These are phyloP conservation scores for Dasypus novemcinctus DNA, from an alignment of 2,113 vertebrate genomes.

Conservation along the genomic window DNA sequence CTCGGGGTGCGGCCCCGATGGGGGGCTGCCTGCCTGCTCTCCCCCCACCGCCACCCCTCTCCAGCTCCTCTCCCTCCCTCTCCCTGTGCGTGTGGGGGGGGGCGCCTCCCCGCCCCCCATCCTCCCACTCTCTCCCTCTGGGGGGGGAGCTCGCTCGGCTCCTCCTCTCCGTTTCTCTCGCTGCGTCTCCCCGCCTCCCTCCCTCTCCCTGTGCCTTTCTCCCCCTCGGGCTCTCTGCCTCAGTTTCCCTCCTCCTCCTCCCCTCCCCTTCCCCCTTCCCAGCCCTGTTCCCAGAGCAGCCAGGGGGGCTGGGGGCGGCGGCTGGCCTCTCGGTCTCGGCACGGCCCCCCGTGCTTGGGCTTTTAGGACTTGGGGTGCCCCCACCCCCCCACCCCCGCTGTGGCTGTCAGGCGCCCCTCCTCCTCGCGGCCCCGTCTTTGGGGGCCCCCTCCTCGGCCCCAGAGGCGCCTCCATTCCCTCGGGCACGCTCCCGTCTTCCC, in stretches of 20 bases:
- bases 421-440: neutral
- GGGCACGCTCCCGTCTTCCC: neutral
- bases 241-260: too few relatives aligned
- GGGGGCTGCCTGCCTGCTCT: neutral
- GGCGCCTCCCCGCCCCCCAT: neutral
- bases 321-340: neutral
- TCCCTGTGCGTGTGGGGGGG: neutral
- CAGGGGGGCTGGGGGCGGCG: neutral
- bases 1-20: neutral
- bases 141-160: neutral
- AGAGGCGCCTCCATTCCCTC: neutral
- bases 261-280: fast-evolving
- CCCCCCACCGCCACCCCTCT: neutral
- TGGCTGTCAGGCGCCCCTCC: neutral
- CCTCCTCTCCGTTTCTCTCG: neutral
- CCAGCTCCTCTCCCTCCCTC: neutral
- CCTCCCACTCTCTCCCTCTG: neutral
- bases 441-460: neutral
- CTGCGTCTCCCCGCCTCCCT: neutral
- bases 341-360: too few relatives aligned
- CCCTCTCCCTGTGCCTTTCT: too few relatives aligned
- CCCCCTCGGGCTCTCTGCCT: too few relatives aligned
- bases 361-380: neutral
- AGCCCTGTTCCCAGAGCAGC: neutral
- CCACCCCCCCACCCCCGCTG: neutral